Conservation (phyloP, 1,140 invertebrate genomes). For the Calliphora vicina region DNA sequence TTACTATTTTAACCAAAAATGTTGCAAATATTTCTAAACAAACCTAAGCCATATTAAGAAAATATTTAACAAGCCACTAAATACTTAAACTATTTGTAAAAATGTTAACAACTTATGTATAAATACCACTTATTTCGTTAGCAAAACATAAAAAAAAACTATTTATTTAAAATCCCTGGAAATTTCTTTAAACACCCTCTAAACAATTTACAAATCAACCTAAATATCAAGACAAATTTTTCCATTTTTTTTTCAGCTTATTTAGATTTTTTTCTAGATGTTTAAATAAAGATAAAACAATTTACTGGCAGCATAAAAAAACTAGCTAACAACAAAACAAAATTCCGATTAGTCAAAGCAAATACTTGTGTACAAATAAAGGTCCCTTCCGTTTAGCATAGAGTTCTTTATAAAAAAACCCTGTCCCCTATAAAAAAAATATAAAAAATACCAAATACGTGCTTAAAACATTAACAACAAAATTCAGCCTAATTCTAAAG, state of each 20-base stretch:
- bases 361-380: background rate
- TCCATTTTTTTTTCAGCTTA: background rate
- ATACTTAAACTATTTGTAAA: too few relatives aligned
- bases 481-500: background rate
- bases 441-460: background rate
- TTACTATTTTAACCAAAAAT: too few relatives aligned
- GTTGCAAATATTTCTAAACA: too few relatives aligned
- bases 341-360: conserved; percentile 1
- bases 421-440: too few relatives aligned
- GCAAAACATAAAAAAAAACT: too few relatives aligned
- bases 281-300: conserved; percentile 2
- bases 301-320: background rate
- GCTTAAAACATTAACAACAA: background rate
- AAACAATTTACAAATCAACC: background rate
- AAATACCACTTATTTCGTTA: too few relatives aligned
- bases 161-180: too few relatives aligned
- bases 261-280: background rate
- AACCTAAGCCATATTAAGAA: too few relatives aligned
- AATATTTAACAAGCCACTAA: too few relatives aligned
- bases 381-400: background rate
- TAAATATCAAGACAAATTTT: background rate
- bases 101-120: too few relatives aligned
- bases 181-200: background rate
- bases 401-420: too few relatives aligned
- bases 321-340: background rate